phyloP scores from a whole-genome alignment of 2,888 invertebrate species.

The Pterostichus niger region DNA sequence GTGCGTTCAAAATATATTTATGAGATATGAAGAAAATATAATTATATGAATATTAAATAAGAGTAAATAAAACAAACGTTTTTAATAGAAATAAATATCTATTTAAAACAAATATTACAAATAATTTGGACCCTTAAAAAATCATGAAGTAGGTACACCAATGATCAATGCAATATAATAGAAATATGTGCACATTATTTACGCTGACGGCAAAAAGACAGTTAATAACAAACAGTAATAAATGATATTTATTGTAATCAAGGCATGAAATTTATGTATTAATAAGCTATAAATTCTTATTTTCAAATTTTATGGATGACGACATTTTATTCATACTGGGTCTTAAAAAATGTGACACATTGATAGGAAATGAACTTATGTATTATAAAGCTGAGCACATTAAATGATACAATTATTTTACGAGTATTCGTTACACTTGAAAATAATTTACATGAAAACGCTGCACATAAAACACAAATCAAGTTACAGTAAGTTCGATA shows the following conservation, averaged over 20 bases:
- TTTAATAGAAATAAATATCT: constrained; percentile 37
- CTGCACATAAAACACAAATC: too few species aligned
- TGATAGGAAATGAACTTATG: too few species aligned
- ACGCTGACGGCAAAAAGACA: constrained; percentile 10
- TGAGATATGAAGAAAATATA: too few species aligned
- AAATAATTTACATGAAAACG: too few species aligned
- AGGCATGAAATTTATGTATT: constrained; percentile 26
- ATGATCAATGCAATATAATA: constrained; percentile 20
- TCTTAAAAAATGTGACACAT: too few species aligned
- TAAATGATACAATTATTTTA: too few species aligned
- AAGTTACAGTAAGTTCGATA: too few species aligned
- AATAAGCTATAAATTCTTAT: constrained; percentile 48
- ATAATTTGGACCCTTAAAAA: constrained; percentile 49
- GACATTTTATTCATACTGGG: too few species aligned
- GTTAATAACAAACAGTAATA: constrained; percentile 27
- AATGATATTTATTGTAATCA: constrained; percentile 39
- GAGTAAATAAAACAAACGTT: constrained; percentile 25
- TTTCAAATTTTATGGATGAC: not conserved
- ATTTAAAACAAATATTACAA: constrained; percentile 38
- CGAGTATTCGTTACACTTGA: too few species aligned
- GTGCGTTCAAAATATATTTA: too few species aligned
- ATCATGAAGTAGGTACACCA: constrained; percentile 31
- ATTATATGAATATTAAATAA: not conserved
- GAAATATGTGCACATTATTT: constrained; percentile 44
- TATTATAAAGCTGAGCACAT: too few species aligned